Evolutionary conservation across 2,888 invertebrate genomes (phyloP).

Genomic region (Muscina levida): DNA sequence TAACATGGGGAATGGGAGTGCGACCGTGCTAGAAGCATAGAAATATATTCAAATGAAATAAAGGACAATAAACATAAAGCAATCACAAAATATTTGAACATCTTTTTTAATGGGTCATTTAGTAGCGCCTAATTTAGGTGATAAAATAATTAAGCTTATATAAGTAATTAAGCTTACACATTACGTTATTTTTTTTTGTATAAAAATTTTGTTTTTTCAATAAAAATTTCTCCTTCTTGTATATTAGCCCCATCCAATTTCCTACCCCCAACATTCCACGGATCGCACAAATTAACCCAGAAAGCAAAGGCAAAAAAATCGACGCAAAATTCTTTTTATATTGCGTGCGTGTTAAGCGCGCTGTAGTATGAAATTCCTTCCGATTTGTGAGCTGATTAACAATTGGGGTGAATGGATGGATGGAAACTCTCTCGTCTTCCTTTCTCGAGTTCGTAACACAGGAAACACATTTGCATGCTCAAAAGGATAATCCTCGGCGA

Average conservation of each 20-base stretch:
- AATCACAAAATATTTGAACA: too few species aligned
- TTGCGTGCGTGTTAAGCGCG: constrained; percentile 60
- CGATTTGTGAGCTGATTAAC: constrained; percentile 44
- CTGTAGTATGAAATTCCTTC: constrained; percentile 50
- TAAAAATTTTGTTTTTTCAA: too few species aligned
- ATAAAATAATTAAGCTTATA: too few species aligned
- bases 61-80: too few species aligned
- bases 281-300: not conserved
- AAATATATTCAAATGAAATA: too few species aligned
- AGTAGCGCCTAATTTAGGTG: too few species aligned
- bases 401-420: constrained; percentile 41
- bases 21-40: too few species aligned
- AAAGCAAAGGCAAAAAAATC: not conserved
- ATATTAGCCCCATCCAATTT: not conserved
- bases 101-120: too few species aligned
- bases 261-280: not conserved
- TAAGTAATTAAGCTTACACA: too few species aligned
- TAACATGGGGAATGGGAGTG: too few species aligned
- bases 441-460: constrained; percentile 20
- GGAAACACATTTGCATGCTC: constrained; percentile 48
- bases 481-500: constrained; percentile 48
- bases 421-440: constrained; percentile 26
- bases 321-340: constrained; percentile 43
- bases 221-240: too few species aligned
- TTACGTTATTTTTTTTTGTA: too few species aligned